A percentile compares a stretch with the other conserved stretches of the same genome.
Evolutionary conservation across 2,797 vertebrate genomes (phyloP).

Genomic region (Molossus alvarezi): DNA sequence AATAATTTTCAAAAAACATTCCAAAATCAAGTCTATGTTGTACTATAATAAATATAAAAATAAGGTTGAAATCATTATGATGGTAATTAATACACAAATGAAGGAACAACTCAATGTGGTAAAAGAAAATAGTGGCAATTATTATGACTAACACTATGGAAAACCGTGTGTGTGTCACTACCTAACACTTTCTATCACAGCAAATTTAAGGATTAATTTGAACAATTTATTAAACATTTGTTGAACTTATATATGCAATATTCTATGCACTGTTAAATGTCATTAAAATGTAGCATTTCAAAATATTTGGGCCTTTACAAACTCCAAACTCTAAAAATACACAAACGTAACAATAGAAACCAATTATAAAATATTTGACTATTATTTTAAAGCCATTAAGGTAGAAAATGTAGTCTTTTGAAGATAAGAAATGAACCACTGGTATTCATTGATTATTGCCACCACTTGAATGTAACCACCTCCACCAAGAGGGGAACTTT

Average conservation of each 20-base stretch:
- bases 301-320: conserved; percentile 68
- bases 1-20: conserved; percentile 32
- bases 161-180: conserved; percentile 56
- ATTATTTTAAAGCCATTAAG: conserved; percentile 65
- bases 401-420: conserved; percentile 56
- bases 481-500: not conserved
- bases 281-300: conserved; percentile 71
- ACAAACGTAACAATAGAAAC: conserved; percentile 42
- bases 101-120: conserved; percentile 59
- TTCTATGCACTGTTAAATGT: conserved; percentile 46
- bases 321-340: conserved; percentile 46
- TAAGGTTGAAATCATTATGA: conserved; percentile 37
- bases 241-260: conserved; percentile 41
- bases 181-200: conserved; percentile 45
- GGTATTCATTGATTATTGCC: not conserved
- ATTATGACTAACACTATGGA: conserved; percentile 66
- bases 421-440: conserved; percentile 55
- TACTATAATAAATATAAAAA: conserved; percentile 48
- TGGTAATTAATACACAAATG: conserved; percentile 56
- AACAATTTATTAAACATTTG: conserved; percentile 68
- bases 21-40: not conserved
- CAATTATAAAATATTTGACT: conserved; percentile 62
- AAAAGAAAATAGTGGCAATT: conserved; percentile 46
- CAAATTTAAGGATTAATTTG: conserved; percentile 76
- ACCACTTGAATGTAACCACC: not conserved